Evolutionary conservation across 2,888 invertebrate species (phyloP).

Genomic region (Acleris emargana): DNA sequence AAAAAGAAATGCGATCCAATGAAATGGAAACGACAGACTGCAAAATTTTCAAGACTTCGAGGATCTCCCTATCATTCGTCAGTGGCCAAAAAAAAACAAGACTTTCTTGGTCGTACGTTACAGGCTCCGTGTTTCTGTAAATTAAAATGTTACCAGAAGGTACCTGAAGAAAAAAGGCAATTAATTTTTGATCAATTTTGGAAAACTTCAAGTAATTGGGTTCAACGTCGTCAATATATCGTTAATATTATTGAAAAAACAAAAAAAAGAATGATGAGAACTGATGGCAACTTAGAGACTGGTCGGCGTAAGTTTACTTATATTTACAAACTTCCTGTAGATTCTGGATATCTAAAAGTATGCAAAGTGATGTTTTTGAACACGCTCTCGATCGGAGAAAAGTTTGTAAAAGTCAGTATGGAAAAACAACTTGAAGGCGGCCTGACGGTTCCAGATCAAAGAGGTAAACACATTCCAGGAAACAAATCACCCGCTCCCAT

Average conservation of each 20-base stretch:
- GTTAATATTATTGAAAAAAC: slow-evolving; percentile 6
- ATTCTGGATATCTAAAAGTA: slow-evolving; percentile 11
- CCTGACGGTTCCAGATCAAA: slow-evolving; percentile 12
- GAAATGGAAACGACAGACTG: not conserved
- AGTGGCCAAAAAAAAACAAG: slow-evolving; percentile 16
- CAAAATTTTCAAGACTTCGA: not conserved
- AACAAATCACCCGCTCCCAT: not conserved
- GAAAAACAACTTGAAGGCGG: slow-evolving; percentile 24
- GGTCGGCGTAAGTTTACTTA: slow-evolving; percentile 5
- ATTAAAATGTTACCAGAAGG: slow-evolving; percentile 18
- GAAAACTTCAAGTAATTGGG: slow-evolving; percentile 17
- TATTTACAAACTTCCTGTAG: slow-evolving; percentile 1
- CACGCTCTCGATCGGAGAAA: slow-evolving; percentile 24
- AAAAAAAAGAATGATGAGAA: slow-evolving; percentile 14
- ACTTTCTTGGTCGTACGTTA: slow-evolving; percentile 7
- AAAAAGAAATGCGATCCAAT: not conserved
- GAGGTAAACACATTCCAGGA: not conserved
- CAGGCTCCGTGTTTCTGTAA: slow-evolving; percentile 19
- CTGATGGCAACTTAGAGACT: slow-evolving; percentile 5
- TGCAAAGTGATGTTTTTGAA: slow-evolving; percentile 28
- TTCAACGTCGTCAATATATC: slow-evolving; percentile 20
- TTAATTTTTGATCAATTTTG: slow-evolving; percentile 17
- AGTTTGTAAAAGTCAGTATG: slow-evolving; percentile 17
- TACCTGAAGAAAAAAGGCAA: slow-evolving; percentile 10
- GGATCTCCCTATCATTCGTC: not conserved